Evolutionary conservation across 2,888 invertebrate genomes (phyloP).

Genomic region (Drosophila rubida): DNA sequence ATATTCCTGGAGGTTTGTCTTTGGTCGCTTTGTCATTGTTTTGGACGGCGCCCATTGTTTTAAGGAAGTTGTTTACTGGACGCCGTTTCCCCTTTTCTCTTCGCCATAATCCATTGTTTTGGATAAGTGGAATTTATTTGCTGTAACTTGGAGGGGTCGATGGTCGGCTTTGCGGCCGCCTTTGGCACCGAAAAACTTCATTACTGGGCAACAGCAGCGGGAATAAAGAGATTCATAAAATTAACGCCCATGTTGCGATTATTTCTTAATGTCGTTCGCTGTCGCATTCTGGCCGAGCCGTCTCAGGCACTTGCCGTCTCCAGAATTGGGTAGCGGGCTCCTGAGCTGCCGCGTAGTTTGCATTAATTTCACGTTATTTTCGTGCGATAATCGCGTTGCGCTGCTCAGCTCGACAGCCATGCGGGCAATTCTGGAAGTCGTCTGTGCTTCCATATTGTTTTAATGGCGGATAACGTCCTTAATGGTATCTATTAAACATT

Average conservation of each 20-base stretch:
- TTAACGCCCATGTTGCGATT: slow-evolving; percentile 64
- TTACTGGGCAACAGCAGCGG: slow-evolving; percentile 41
- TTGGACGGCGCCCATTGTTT: slow-evolving; percentile 44
- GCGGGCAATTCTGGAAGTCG: slow-evolving; percentile 25
- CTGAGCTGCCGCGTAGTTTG: slow-evolving; percentile 66
- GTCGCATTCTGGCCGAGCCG: slow-evolving; percentile 1
- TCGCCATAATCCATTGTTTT: slow-evolving; percentile 50
- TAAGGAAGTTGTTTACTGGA: slow-evolving; percentile 3
- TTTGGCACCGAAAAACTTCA: slow-evolving; percentile 59
- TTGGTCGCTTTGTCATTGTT: slow-evolving; percentile 43
- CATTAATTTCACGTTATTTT: slow-evolving; percentile 79
- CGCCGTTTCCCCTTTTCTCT: slow-evolving; percentile 37
- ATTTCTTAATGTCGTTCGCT: slow-evolving; percentile 45
- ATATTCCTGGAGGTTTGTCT: slow-evolving; percentile 43
- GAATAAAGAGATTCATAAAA: slow-evolving; percentile 41
- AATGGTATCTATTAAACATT: slow-evolving; percentile 77
- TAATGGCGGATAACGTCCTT: slow-evolving; percentile 75
- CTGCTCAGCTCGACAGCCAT: slow-evolving; percentile 23
- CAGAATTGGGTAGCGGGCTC: slow-evolving; percentile 18
- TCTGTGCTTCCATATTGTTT: slow-evolving; percentile 70
- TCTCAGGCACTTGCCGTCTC: too few relatives aligned
- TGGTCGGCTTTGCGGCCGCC: slow-evolving; percentile 42
- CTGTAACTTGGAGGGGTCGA: slow-evolving; percentile 40
- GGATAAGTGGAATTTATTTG: slow-evolving; percentile 26
- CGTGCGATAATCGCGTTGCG: slow-evolving; percentile 75